A percentile compares a stretch with the other conserved stretches of the same genome.
Evolutionary conservation across 2,888 invertebrate genomes (phyloP).

Genomic region (Hirtodrosophila trivittata): DNA sequence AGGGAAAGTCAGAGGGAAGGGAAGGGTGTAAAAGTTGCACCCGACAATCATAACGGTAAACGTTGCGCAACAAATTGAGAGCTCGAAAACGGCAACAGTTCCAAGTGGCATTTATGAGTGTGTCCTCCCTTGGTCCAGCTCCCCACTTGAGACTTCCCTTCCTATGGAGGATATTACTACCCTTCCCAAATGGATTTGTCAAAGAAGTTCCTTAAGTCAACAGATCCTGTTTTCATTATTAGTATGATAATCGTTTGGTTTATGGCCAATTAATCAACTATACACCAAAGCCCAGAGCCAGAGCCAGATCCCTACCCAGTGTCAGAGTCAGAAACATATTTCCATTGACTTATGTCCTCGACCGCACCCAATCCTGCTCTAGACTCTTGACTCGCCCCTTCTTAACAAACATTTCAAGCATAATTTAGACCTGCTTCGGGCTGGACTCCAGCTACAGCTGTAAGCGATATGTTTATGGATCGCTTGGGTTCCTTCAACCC

Average conservation of each 20-base stretch:
- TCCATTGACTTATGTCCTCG: conserved; percentile 24
- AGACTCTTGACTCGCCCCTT: background rate
- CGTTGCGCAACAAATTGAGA: conserved; percentile 34
- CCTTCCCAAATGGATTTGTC: conserved; percentile 10
- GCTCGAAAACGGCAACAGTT: conserved; percentile 22
- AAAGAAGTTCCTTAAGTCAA: conserved; percentile 10
- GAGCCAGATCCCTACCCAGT: background rate
- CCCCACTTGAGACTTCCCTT: background rate
- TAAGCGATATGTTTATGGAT: conserved; percentile 54
- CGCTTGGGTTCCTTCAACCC: conserved; percentile 31
- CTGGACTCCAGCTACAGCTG: conserved; percentile 44
- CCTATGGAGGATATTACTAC: background rate
- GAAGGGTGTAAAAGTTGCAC: conserved; percentile 25
- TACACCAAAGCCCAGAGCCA: conserved; percentile 2
- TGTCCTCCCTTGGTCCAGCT: conserved; percentile 6
- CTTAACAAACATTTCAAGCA: conserved; percentile 41
- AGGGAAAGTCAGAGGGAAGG: background rate
- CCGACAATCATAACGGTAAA: conserved; percentile 72
- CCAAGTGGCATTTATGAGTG: conserved; percentile 26
- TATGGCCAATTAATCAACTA: conserved; percentile 72
- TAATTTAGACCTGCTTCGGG: conserved; percentile 44
- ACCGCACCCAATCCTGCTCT: conserved; percentile 36
- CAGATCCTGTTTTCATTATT: conserved; percentile 21
- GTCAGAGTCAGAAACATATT: conserved; percentile 27
- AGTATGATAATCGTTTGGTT: conserved; percentile 65